Evolutionary conservation across 2,113 vertebrate genomes (phyloP), one percentile per base, ranked within the genome.

Genomic region (Pterocles gutturalis): DNA sequence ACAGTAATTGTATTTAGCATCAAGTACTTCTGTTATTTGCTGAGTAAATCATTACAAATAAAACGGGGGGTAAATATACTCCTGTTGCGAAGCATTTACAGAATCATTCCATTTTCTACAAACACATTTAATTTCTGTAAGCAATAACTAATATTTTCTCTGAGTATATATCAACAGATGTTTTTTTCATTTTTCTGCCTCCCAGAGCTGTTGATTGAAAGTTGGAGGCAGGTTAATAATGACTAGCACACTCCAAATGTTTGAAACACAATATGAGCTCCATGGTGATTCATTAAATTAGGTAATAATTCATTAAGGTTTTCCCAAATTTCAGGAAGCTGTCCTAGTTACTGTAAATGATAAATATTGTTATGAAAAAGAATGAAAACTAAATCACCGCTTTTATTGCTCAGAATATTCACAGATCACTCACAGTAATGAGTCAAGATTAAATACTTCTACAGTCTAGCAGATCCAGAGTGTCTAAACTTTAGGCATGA

Each of bases 281-380:
- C 64, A 45, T 28, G 64, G 86, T 83, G 36, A 94, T 57, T 83
- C 66, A 93, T 96, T 88, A 69, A 86, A 89, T 90, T 86, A 86
- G 15, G 79, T 89, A 88, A 93, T 79, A 95, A 90, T 90, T 86
- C 46, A 83, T 81, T 82, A 70, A 90, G 26, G 62, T 34, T 89
- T 90, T 70, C 54, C 36, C 54, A 88, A 92, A 88, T 83, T 61
- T 83, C 86, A 90, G 58, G 76, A 95, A 88, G 83, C 53, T 83
- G 65, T 87, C 73, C 19, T 71, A 71, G 60, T 75, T 91, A 66
- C 77, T 75, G 4, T 20, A 84, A 85, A 48, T 89, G 66, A 96
- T 72, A 92, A 96, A 95, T 96, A 89, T 14, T 72, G 41, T 57
- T 73, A 93, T 38, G 67, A 92, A 92, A 89, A 90, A 33, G 86